Conservation (phyloP, 2,113 vertebrate species). For the Tursiops truncatus region DNA sequence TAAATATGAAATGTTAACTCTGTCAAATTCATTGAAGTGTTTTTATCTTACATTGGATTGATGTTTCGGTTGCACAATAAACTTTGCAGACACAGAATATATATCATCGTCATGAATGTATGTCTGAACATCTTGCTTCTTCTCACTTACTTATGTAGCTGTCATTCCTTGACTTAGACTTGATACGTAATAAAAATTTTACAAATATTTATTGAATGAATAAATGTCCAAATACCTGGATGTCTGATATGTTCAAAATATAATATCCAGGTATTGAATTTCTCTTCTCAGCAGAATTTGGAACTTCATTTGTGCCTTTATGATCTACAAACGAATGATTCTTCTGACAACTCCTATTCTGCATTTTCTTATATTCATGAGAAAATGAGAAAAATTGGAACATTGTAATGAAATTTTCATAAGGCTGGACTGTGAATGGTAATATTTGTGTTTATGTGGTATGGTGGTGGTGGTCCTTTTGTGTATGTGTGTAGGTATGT, state of each 20-base stretch:
- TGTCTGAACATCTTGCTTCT: neutral
- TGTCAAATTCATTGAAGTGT: neutral
- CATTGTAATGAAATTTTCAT: neutral
- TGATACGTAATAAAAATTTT: neutral
- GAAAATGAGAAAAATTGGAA: neutral
- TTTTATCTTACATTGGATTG: neutral
- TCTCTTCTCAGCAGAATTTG: neutral
- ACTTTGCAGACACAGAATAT: too few relatives aligned
- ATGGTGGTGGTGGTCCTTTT: accelerated
- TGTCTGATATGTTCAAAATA: neutral
- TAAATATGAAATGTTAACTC: neutral
- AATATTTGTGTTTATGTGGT: accelerated
- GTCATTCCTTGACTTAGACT: neutral
- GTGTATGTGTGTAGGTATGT: accelerated
- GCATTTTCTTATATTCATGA: neutral
- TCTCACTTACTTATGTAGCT: neutral
- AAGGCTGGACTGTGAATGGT: neutral
- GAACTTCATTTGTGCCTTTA: neutral
- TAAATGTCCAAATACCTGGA: neutral
- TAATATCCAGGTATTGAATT: neutral
- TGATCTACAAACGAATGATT: neutral
- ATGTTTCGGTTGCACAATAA: neutral
- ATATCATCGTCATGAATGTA: neutral
- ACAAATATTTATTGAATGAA: neutral
- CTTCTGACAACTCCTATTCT: neutral